Evolutionary conservation across 2,888 invertebrate genomes (phyloP).

Genomic region (Crioceris asparagi): DNA sequence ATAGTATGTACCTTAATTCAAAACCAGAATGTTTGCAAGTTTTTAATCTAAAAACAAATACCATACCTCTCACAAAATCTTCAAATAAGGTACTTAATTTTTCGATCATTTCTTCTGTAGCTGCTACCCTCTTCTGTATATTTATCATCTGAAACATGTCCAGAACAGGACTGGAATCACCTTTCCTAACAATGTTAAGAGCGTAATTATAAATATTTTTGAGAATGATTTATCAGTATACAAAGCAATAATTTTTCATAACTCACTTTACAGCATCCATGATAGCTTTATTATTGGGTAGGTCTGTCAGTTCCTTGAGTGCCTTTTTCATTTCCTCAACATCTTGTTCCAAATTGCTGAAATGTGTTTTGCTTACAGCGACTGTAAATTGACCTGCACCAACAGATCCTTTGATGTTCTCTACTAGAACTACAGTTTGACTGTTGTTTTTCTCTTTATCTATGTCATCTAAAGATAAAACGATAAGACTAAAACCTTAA

Average conservation of each 20-base stretch:
- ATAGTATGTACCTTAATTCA: too few species aligned
- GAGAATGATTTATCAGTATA: constrained; percentile 1
- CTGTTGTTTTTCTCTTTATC: too few species aligned
- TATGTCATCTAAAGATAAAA: too few species aligned
- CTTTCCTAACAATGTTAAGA: too few species aligned
- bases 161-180: constrained; percentile 29
- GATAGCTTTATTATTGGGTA: constrained; percentile 38
- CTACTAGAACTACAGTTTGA: constrained; percentile 22
- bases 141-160: constrained; percentile 58
- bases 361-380: constrained; percentile 26
- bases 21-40: too few species aligned
- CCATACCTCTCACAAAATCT: constrained; percentile 20
- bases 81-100: constrained; percentile 52
- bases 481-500: too few species aligned
- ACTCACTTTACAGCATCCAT: constrained; percentile 33
- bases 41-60: too few species aligned
- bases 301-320: constrained; percentile 30
- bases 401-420: constrained; percentile 15
- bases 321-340: constrained; percentile 35
- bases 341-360: constrained; percentile 34
- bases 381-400: constrained; percentile 21
- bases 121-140: constrained; percentile 53
- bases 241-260: not conserved
- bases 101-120: constrained; percentile 48
- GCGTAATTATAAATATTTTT: too few species aligned